These are phyloP conservation scores for Volucella inflata DNA, from an alignment of 2,888 invertebrate genomes.

Conservation along the genomic window DNA sequence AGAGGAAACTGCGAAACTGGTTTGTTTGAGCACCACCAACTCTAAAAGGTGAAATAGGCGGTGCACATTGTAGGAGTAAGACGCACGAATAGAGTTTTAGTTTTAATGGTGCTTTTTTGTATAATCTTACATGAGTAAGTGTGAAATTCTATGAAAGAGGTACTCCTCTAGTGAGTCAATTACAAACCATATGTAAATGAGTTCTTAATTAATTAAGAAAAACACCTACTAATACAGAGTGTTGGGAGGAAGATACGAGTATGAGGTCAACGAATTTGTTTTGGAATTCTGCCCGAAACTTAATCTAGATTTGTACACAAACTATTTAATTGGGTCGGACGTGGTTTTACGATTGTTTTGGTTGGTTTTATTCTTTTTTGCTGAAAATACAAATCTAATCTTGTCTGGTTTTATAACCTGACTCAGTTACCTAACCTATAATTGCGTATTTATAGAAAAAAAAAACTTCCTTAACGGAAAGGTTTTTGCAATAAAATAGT, in stretches of 20 bases:
- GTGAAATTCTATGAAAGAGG: slow-evolving; percentile 23
- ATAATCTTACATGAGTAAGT: slow-evolving; percentile 45
- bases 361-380: no score
- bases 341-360: slow-evolving; percentile 30
- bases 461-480: no score
- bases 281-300: slow-evolving; percentile 44
- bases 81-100: slow-evolving; percentile 4
- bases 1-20: slow-evolving; percentile 55
- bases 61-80: neutral
- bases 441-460: no score
- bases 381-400: slow-evolving; percentile 25
- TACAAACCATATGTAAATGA: slow-evolving; percentile 66
- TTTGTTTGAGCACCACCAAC: slow-evolving; percentile 39
- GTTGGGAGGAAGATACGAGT: neutral
- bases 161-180: slow-evolving; percentile 34
- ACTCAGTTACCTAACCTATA: neutral
- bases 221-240: slow-evolving; percentile 28
- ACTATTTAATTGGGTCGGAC: slow-evolving; percentile 51
- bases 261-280: slow-evolving; percentile 54
- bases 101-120: slow-evolving; percentile 22
- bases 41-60: neutral
- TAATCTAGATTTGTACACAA: slow-evolving; percentile 55
- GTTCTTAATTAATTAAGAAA: slow-evolving; percentile 67
- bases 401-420: neutral
- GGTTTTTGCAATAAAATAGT: no score